A percentile compares a stretch with the other conserved stretches of the same genome.
Conservation (phyloP, 2,113 vertebrate species). For the Dipodomys spectabilis region DNA sequence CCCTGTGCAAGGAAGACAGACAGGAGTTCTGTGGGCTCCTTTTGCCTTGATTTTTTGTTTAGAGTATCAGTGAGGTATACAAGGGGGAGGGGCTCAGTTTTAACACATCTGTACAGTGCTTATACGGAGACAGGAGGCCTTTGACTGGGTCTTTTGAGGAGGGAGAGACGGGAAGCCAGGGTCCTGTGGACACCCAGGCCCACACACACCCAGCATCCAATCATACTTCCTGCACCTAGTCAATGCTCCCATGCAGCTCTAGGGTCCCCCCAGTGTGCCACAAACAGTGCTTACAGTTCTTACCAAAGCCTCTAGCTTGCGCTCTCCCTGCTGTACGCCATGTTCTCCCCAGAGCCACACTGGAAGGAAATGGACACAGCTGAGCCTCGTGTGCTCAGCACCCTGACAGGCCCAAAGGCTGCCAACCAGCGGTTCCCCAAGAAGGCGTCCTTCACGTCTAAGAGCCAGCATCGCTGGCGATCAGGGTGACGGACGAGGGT, state of each 20-base stretch:
- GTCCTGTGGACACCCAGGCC: no score
- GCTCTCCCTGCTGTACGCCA: neutral
- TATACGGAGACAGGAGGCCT: no score
- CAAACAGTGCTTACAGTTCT: accelerated
- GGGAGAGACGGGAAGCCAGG: neutral
- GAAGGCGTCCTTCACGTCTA: accelerated
- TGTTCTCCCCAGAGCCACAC: conserved; percentile 31
- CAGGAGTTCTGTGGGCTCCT: accelerated
- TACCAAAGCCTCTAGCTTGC: accelerated
- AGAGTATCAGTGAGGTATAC: no score
- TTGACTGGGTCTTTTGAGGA: neutral
- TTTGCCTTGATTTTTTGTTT: neutral
- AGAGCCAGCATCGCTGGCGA: neutral
- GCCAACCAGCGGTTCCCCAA: neutral
- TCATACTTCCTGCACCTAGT: no score
- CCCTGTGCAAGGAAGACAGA: neutral
- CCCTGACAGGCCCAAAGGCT: neutral
- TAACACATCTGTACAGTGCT: no score
- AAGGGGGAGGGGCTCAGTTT: no score
- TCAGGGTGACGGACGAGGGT: neutral
- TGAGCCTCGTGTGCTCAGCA: no score
- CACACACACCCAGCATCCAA: no score
- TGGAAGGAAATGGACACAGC: neutral
- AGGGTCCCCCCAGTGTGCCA: accelerated
- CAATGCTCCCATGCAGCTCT: no score